Conservation (phyloP, 1,140 invertebrate genomes). For the Nasonia vitripennis region DNA sequence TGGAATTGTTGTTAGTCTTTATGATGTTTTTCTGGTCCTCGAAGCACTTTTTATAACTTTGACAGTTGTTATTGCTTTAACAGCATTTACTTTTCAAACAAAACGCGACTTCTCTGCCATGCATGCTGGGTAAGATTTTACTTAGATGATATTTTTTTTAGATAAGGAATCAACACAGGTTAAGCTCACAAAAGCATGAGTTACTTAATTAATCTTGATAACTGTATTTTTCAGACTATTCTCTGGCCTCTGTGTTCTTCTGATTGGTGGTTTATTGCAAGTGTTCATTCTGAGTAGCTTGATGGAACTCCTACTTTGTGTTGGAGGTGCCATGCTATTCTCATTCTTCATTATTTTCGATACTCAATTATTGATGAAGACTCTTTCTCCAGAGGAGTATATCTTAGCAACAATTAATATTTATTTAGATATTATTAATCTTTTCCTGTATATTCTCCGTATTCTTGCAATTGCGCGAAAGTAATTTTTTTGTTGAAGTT, state of each 20-base stretch:
- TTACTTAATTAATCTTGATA: conserved; percentile 32
- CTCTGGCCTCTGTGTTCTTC: conserved; percentile 81
- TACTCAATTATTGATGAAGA: conserved; percentile 81
- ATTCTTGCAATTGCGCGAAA: conserved; percentile 76
- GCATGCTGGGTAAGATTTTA: conserved; percentile 80
- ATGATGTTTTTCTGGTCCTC: conserved; percentile 82
- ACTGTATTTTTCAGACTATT: conserved; percentile 78
- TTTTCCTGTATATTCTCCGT: conserved; percentile 89
- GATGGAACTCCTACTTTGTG: conserved; percentile 81
- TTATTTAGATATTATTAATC: conserved; percentile 91
- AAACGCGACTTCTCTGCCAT: conserved; percentile 87
- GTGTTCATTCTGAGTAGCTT: conserved; percentile 82
- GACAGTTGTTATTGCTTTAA: conserved; percentile 82
- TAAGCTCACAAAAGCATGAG: no score
- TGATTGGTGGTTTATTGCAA: conserved; percentile 84
- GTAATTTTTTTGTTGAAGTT: conserved; percentile 53
- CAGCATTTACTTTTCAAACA: conserved; percentile 87
- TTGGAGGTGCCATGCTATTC: conserved; percentile 86
- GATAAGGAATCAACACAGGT: not conserved
- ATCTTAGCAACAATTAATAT: conserved; percentile 88
- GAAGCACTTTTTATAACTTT: conserved; percentile 86
- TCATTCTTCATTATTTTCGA: conserved; percentile 83
- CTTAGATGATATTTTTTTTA: not conserved
- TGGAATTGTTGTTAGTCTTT: conserved; percentile 84
- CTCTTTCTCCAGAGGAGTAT: conserved; percentile 85